Evolutionary conservation across 2,113 vertebrate genomes (phyloP), one percentile per base, ranked within the genome.

Genomic region (Seriola quinqueradiata): DNA sequence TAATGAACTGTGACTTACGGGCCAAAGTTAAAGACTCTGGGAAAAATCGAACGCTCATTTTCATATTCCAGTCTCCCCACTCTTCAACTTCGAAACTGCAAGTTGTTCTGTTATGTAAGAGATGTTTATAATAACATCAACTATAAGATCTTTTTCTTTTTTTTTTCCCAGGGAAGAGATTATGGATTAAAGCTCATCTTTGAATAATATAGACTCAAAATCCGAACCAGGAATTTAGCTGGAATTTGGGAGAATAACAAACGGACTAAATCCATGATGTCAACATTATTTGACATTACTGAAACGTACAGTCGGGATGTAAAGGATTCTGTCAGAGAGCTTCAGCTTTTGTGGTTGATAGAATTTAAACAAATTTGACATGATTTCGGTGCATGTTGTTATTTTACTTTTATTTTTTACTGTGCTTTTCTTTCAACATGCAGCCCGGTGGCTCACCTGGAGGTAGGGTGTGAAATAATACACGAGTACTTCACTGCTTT

Each of bases 401-500:
- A 54, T 58, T 36, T 59, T 23, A 9, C 25, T 70, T 54, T 79
- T 25, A 16, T 44, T 28, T 23, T 42, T 11, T 0, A 16, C 16
- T 42, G 4, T 50, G 13, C 4, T 66, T 28, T 95, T 94, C 93
- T 75, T 36, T 96, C 93, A 92, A 95, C 96, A 97, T 93, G 97
- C 97, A 96, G 96, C 96, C 54, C 78, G 95, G 94, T 94, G 57
- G 11, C 36, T 70, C 55, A 64, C 17, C 46, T 14, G 7, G 58
- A 65, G 59, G 59, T 65, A 65, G 19, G n/a, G 40, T 36, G 34
- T n/a, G 1, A 19, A 40, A 40, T n/a, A 82, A n/a, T 4, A 54
- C 17, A 16, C 2, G 48, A 11, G 79, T 86, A n/a, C 59, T 59
- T 69, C 8, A 54, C 8, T 54, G 21, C 9, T n/a, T 8, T 54